Evolutionary conservation across 1,140 invertebrate genomes (phyloP).

Genomic region (Papilio aristodemus): DNA sequence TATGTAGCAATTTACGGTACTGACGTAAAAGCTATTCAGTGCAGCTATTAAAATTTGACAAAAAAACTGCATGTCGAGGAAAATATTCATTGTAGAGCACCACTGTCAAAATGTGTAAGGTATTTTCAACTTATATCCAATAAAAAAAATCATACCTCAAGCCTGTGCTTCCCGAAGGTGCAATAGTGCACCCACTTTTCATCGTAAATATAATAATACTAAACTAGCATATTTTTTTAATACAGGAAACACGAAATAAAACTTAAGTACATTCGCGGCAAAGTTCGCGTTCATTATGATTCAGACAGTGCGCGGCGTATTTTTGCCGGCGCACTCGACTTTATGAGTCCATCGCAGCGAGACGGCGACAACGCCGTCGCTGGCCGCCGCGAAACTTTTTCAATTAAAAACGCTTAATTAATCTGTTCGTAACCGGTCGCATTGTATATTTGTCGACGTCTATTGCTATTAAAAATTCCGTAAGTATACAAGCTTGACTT

Average conservation of each 20-base stretch:
- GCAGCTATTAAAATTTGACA: slow-evolving; percentile 27
- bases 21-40: slow-evolving; percentile 27
- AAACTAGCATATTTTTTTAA: no score
- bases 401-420: slow-evolving; percentile 27
- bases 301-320: slow-evolving; percentile 60
- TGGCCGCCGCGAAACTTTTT: not conserved
- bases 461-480: not conserved
- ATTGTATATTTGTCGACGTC: not conserved
- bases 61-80: not conserved
- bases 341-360: slow-evolving; percentile 7
- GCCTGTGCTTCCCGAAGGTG: no score
- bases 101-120: not conserved
- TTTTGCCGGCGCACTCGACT: slow-evolving; percentile 44
- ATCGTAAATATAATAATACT: no score
- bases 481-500: not conserved
- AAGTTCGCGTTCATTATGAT: slow-evolving; percentile 55
- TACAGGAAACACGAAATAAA: no score
- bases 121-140: not conserved
- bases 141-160: no score
- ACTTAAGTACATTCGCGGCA: slow-evolving; percentile 20
- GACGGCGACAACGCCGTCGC: not conserved
- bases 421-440: not conserved
- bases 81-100: slow-evolving; percentile 5
- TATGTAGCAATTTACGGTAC: slow-evolving; percentile 26
- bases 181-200: not conserved